phyloP scores from a whole-genome alignment of 2,888 invertebrate species.

The Diachrysia chrysitis region DNA sequence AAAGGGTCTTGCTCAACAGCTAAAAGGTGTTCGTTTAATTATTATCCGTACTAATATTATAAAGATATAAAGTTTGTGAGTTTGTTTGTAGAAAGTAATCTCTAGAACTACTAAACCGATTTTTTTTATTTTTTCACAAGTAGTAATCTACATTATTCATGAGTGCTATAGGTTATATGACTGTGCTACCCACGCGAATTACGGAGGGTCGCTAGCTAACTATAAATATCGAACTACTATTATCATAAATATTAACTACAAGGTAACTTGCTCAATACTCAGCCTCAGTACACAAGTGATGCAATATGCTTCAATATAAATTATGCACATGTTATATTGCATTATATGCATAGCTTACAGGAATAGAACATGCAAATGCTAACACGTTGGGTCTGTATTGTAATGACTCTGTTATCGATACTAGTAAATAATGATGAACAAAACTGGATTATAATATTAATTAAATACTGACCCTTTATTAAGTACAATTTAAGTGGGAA shows the following conservation, averaged over 20 bases:
- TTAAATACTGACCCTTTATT: background rate
- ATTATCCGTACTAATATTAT: no score
- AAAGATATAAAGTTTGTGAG: no score
- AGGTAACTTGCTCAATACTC: background rate
- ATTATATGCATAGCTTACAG: slow-evolving; percentile 4
- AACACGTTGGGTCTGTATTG: background rate
- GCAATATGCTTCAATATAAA: background rate
- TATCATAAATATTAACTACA: background rate
- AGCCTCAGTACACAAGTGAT: background rate
- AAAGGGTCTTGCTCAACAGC: no score
- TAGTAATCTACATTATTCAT: no score
- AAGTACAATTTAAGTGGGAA: no score
- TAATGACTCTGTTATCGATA: background rate
- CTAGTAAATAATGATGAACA: background rate
- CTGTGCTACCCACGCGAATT: no score
- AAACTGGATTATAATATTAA: background rate
- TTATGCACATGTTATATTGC: no score
- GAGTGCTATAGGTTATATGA: no score
- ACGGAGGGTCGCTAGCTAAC: no score
- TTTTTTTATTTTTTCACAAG: no score
- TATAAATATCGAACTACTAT: background rate
- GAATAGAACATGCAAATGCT: background rate
- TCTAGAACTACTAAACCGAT: no score
- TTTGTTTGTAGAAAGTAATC: no score
- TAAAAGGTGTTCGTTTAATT: background rate